Percentiles rank a stretch among this genome's conserved stretches.
These are phyloP conservation scores for Pseudeuparius sepicola DNA, from an alignment of 2,888 invertebrate species.

Conservation along the genomic window DNA sequence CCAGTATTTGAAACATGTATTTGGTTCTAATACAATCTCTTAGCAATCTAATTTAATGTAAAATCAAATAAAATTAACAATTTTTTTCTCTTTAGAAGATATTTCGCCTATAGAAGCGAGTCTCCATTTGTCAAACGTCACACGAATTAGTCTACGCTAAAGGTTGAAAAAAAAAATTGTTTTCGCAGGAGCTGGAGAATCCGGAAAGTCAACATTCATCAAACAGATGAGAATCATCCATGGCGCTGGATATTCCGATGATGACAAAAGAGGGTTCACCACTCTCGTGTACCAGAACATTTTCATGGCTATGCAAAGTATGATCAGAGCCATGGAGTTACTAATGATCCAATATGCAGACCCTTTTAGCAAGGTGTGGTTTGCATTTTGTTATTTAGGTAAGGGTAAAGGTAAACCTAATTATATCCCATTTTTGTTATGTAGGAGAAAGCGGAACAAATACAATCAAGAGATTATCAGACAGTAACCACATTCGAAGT, in stretches of 20 bases:
- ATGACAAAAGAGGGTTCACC: conserved; percentile 96
- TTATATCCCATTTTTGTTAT: background rate
- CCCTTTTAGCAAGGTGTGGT: conserved; percentile 38
- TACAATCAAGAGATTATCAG: conserved; percentile 96
- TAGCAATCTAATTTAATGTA: no score
- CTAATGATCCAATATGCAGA: conserved; percentile 93
- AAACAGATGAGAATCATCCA: conserved; percentile 99
- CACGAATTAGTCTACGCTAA: no score
- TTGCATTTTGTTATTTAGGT: background rate
- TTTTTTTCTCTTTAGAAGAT: no score
- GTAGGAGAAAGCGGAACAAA: conserved; percentile 92
- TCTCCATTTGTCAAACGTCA: no score
- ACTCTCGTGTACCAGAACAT: conserved; percentile 99
- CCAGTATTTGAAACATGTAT: no score
- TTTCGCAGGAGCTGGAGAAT: conserved; percentile 89
- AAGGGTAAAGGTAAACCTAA: background rate
- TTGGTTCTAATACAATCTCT: no score
- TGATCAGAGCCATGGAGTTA: conserved; percentile 99
- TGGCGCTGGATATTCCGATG: conserved; percentile 97
- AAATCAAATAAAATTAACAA: no score
- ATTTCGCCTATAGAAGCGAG: no score
- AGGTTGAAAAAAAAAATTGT: no score
- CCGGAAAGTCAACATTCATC: conserved; percentile 99
- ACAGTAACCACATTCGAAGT: conserved; percentile 97
- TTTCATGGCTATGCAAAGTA: conserved; percentile 99